Evolutionary conservation across 2,888 invertebrate genomes (phyloP).

Genomic region (Oscheius myriophilus): DNA sequence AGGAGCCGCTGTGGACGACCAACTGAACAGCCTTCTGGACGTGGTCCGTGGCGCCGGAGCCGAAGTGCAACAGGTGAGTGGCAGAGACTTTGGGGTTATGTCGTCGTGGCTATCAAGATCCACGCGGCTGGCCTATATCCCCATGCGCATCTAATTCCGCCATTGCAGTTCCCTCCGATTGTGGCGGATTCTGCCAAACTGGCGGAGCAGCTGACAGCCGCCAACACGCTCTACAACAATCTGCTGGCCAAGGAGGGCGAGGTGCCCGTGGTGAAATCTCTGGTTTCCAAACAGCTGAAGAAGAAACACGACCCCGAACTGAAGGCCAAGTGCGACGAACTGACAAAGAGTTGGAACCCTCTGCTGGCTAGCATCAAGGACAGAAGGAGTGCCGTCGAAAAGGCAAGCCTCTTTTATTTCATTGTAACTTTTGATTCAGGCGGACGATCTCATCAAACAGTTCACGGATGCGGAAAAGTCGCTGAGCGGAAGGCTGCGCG

Average conservation of each 20-base stretch:
- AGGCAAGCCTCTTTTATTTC: constrained; percentile 34
- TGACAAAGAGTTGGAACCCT: constrained; percentile 90
- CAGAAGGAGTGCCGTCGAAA: constrained; percentile 64
- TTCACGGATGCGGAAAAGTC: constrained; percentile 47
- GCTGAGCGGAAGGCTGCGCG: constrained; percentile 41
- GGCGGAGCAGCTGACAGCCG: constrained; percentile 78
- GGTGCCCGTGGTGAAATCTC: constrained; percentile 77
- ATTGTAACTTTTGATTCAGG: constrained; percentile 15
- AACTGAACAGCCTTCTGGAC: constrained; percentile 42
- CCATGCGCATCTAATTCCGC: constrained; percentile 4
- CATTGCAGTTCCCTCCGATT: constrained; percentile 74
- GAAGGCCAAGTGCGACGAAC: constrained; percentile 83
- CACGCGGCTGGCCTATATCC: neutral
- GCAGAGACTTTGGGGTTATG: too few relatives aligned
- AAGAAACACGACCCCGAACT: constrained; percentile 76
- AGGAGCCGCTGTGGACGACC: constrained; percentile 46
- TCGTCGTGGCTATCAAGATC: too few relatives aligned
- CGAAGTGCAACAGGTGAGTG: constrained; percentile 37
- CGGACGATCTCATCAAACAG: constrained; percentile 46
- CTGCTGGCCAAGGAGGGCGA: constrained; percentile 91
- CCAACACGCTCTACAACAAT: constrained; percentile 83
- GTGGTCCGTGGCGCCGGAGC: constrained; percentile 34
- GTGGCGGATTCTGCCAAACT: constrained; percentile 86
- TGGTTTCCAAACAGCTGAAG: constrained; percentile 71
- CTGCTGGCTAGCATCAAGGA: constrained; percentile 87